These are phyloP conservation scores for Smutsia temminckii DNA, from an alignment of 2,797 vertebrate genomes.

Conservation along the genomic window DNA sequence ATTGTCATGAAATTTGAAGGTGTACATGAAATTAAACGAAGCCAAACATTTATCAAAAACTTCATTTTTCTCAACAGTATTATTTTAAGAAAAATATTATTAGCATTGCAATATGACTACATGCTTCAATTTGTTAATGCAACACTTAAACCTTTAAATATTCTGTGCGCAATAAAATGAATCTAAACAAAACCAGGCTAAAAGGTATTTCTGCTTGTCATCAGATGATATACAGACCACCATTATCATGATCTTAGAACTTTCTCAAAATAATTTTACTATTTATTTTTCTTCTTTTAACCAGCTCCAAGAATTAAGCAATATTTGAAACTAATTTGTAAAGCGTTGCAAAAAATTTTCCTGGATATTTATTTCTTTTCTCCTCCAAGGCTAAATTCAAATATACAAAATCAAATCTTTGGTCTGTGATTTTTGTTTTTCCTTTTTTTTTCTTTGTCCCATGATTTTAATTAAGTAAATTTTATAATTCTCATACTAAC, in stretches of 20 bases:
- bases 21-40: slow-evolving; percentile 13
- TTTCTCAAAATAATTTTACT: neutral
- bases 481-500: neutral
- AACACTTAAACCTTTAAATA: neutral
- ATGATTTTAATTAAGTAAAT: neutral
- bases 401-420: neutral
- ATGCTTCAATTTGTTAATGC: neutral
- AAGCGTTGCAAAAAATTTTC: neutral
- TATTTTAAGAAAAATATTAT: neutral
- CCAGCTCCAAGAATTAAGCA: neutral
- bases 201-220: neutral
- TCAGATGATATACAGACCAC: neutral
- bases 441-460: neutral
- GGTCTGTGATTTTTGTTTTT: neutral
- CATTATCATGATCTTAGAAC: neutral
- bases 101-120: neutral
- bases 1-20: neutral
- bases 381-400: neutral
- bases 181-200: neutral
- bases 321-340: neutral
- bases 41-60: neutral
- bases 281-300: neutral
- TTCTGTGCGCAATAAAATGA: neutral
- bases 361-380: neutral
- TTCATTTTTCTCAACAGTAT: neutral